Conservation (phyloP, 1,140 invertebrate genomes). For the Callitettix versicolor region DNA sequence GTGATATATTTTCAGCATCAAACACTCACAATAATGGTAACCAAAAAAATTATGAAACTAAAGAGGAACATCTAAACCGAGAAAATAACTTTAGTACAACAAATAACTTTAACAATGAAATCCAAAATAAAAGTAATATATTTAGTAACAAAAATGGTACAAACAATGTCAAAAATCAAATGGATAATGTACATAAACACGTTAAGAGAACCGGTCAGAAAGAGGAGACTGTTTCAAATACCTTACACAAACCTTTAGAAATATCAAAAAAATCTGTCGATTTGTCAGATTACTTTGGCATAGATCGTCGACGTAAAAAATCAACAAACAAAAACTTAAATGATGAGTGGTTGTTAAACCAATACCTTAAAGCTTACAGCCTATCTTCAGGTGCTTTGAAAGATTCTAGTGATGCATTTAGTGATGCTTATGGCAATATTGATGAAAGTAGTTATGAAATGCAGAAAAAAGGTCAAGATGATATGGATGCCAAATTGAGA, state of each 20-base stretch:
- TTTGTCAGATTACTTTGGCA: constrained; percentile 75
- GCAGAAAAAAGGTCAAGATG: constrained; percentile 31
- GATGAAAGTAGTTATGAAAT: constrained; percentile 9
- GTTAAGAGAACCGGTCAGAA: constrained; percentile 10
- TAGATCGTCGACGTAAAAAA: constrained; percentile 64
- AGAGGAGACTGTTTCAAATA: constrained; percentile 8
- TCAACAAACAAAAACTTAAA: constrained; percentile 34
- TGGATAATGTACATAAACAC: not conserved
- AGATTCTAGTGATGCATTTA: constrained; percentile 4
- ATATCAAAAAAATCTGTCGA: constrained; percentile 44
- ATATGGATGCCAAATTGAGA: constrained; percentile 57
- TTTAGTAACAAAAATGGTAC: no score
- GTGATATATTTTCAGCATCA: constrained; percentile 23
- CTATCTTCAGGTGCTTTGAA: constrained; percentile 1
- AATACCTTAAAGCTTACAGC: constrained; percentile 32
- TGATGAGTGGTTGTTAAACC: constrained; percentile 43
- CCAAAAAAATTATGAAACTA: no score
- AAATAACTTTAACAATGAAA: no score
- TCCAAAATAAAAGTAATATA: no score
- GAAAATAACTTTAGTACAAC: no score
- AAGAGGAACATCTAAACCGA: no score
- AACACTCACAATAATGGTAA: not conserved
- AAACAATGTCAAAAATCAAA: not conserved
- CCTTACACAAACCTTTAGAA: constrained; percentile 5
- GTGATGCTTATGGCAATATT: not conserved